Percentiles rank a stretch among this genome's conserved stretches.
Conservation (phyloP, 1,140 invertebrate species). For the Drosophila pallidifrons region DNA sequence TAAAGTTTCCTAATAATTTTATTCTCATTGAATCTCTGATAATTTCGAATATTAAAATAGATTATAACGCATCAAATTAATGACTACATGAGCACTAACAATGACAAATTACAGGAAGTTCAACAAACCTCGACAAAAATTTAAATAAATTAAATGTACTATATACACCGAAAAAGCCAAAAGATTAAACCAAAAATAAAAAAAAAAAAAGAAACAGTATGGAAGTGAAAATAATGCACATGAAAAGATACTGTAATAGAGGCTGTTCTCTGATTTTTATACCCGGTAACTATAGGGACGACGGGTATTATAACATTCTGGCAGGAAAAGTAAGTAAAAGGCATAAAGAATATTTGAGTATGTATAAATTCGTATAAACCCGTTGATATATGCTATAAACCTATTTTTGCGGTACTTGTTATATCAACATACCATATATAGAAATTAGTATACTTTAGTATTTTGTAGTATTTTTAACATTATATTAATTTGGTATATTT, state of each 20-base stretch:
- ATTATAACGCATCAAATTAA: conserved; percentile 5
- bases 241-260: conserved; percentile 27
- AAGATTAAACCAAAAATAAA: conserved; percentile 16
- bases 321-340: no score
- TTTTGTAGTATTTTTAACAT: no score
- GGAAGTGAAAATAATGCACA: conserved; percentile 23
- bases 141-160: conserved; percentile 52
- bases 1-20: not conserved
- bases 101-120: conserved; percentile 56
- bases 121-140: conserved; percentile 49
- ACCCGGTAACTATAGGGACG: no score
- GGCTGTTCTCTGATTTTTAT: not conserved
- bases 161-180: not conserved
- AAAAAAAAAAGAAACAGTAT: conserved; percentile 19
- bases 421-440: no score
- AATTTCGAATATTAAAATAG: not conserved
- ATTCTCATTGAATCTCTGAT: not conserved
- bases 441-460: no score
- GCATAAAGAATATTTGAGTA: no score
- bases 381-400: no score
- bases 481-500: no score
- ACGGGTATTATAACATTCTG: no score
- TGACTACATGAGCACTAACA: conserved; percentile 1
- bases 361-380: no score
- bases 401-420: no score